Evolutionary conservation across 2,888 invertebrate species (phyloP).

Genomic region (Coelogynopora nodosa): DNA sequence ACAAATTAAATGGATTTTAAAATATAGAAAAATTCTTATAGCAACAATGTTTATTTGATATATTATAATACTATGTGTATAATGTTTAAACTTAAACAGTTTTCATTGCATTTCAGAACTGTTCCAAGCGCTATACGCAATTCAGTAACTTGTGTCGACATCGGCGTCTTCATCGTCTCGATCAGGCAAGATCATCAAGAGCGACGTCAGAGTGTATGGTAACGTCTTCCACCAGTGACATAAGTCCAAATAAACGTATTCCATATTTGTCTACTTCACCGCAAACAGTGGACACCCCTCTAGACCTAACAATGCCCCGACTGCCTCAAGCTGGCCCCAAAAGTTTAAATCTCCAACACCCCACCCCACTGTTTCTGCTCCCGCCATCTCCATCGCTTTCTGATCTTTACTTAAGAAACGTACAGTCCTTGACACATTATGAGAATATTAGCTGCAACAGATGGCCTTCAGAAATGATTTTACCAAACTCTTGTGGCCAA

Average conservation of each 20-base stretch:
- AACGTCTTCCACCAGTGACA: neutral
- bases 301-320: neutral
- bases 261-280: neutral
- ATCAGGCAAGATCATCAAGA: constrained; percentile 70
- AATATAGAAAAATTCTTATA: no score
- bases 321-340: neutral
- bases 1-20: no score
- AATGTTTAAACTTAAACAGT: no score
- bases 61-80: no score
- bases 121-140: constrained; percentile 94
- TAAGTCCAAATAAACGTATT: neutral
- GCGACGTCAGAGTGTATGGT: neutral
- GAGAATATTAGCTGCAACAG: neutral
- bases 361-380: neutral
- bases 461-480: neutral
- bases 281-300: neutral
- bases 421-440: neutral
- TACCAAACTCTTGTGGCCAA: neutral
- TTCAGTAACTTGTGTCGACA: constrained; percentile 99
- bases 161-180: constrained; percentile 94
- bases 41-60: no score
- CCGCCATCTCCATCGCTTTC: neutral
- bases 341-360: neutral
- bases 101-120: constrained; percentile 63
- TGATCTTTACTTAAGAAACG: neutral